A percentile compares a stretch with the other conserved stretches of the same genome.
These are phyloP conservation scores for Eriocheir sinensis DNA, from an alignment of 1,140 invertebrate species.

Conservation along the genomic window DNA sequence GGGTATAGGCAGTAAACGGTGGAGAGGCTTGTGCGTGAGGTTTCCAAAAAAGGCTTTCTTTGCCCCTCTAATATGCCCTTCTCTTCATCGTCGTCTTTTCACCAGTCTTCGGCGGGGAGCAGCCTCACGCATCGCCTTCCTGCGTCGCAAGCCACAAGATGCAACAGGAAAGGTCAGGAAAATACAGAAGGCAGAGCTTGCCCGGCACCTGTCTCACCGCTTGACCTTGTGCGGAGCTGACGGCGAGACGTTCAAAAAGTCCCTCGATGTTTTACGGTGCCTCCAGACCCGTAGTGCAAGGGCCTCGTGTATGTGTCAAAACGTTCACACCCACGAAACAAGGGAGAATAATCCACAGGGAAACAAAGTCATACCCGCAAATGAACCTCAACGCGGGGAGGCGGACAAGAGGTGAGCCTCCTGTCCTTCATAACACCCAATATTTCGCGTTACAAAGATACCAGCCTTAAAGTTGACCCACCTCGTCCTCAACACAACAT, in stretches of 20 bases:
- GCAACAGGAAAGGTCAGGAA: not conserved
- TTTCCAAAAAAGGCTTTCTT: slow-evolving; percentile 15
- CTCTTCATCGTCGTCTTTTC: not conserved
- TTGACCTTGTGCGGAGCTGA: slow-evolving; percentile 11
- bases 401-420: not conserved
- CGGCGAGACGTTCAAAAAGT: slow-evolving; percentile 11
- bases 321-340: not conserved
- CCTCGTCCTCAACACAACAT: not conserved
- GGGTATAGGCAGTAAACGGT: not conserved
- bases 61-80: not conserved
- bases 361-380: not conserved
- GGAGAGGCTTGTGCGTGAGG: not conserved
- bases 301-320: not conserved
- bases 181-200: not conserved
- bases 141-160: not conserved
- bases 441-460: not conserved
- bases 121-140: not conserved
- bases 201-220: not conserved
- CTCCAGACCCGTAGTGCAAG: no score
- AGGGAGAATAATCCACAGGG: not conserved
- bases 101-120: not conserved
- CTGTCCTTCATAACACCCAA: not conserved
- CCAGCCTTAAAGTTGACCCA: not conserved
- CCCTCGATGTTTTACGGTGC: not conserved
- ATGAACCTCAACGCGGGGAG: not conserved